Base-by-base conservation (phyloP, 2,888 invertebrate genomes). In the Chloroclysta siterata region DNA sequence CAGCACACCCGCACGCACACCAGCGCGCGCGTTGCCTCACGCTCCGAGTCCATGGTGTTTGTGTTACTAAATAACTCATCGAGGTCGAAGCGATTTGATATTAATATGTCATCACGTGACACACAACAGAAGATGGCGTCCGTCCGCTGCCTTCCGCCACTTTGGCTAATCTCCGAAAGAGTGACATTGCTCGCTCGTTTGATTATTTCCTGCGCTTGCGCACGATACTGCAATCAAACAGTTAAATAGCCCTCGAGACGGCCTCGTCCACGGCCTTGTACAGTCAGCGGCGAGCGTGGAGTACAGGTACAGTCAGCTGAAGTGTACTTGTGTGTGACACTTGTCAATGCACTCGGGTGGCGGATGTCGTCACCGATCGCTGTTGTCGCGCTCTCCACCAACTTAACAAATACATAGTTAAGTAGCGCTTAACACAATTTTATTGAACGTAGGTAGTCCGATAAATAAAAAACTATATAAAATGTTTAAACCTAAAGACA, bases 41-140 rank as follows among this genome's bases (percentile, higher is more conserved):
- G 5, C 0, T 13, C n/a, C 7, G 10, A 15, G 17, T 36, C 55
- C 15, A 36, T 47, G 22, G 51, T 14, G 42, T 51, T 10, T 5
- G 39, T 41, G 52, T 60, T 65, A 63, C 68, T 55, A 58, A 55
- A 65, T 58, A 54, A 36, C 22, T 39, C 17, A 58, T 65, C 51
- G 63, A 56, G 63, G 63, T 61, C 60, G 29, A 48, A 52, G 10
- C 54, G 36, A 51, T 42, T 46, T 5, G 29, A 46, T 29, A 39
- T 36, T 39, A 44, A 39, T 56, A 14, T 52, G 56, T 28, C 60
- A 15, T 53, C 56, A 53, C 17, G 11, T 39, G 50, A 41, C 53
- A 60, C 54, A 29, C 60, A 22, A 28, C 39, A 8, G 7, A 47
- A 50, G 54, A 51, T n/a, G 50, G 13, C 2, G n/a, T 6, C 2